Evolutionary conservation across 2,797 vertebrate genomes (phyloP).

Genomic region (Lerista edwardsae): DNA sequence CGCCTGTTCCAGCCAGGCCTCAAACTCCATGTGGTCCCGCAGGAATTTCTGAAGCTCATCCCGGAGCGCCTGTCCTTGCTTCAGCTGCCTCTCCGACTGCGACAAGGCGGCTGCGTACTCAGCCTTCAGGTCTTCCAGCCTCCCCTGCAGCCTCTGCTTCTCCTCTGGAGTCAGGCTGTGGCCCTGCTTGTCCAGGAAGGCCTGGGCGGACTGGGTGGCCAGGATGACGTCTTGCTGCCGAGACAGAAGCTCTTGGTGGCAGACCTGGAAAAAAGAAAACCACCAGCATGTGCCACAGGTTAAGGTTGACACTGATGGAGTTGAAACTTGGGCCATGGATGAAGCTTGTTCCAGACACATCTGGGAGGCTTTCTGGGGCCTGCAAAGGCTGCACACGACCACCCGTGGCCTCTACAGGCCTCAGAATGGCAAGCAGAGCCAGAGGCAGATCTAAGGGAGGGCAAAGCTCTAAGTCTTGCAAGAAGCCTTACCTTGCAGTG

Average conservation of each 20-base stretch:
- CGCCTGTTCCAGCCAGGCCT: conserved; percentile 87
- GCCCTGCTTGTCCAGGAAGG: conserved; percentile 88
- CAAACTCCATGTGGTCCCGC: conserved; percentile 86
- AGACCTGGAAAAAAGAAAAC: conserved; percentile 72
- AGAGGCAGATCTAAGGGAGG: too few species aligned
- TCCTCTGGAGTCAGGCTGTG: conserved; percentile 83
- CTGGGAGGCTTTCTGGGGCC: too few species aligned
- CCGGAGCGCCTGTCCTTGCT: conserved; percentile 83
- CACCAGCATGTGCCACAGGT: neutral
- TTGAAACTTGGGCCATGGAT: neutral
- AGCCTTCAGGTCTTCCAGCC: conserved; percentile 82
- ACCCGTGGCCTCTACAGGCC: too few species aligned
- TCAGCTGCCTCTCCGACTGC: conserved; percentile 84
- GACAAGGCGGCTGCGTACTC: conserved; percentile 83
- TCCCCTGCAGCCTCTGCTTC: conserved; percentile 78
- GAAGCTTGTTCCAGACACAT: too few species aligned
- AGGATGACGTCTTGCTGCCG: conserved; percentile 91
- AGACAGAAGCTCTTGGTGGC: conserved; percentile 89
- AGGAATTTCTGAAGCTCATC: conserved; percentile 93
- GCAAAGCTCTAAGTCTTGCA: too few species aligned
- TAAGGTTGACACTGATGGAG: neutral
- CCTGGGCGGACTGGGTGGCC: conserved; percentile 85
- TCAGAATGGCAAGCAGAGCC: too few species aligned
- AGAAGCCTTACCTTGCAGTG: too few species aligned
- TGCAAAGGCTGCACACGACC: too few species aligned